Conservation (phyloP, 2,797 vertebrate genomes). For the Lophura swinhoii region DNA sequence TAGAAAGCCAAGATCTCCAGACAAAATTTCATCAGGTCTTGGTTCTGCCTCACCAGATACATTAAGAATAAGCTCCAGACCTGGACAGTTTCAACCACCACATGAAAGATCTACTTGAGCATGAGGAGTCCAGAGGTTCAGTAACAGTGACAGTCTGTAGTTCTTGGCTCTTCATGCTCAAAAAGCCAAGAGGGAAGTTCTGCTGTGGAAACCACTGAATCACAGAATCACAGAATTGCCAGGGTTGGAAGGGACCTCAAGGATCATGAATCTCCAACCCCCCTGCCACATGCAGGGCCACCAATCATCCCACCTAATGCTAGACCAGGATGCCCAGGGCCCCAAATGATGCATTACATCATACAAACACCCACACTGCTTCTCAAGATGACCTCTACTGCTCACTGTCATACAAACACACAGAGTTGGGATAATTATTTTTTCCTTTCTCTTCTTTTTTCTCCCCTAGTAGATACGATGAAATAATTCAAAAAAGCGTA, state of each 20-base stretch:
- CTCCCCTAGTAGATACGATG: not conserved
- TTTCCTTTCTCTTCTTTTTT: too few relatives aligned
- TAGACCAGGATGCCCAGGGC: too few relatives aligned
- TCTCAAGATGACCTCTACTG: not conserved
- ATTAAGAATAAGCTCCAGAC: not conserved
- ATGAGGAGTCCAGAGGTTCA: not conserved
- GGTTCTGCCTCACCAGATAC: not conserved
- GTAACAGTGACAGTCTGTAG: not conserved
- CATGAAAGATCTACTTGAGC: rapidly evolving
- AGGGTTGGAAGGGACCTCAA: too few relatives aligned
- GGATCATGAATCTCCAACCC: too few relatives aligned
- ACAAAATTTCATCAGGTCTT: not conserved
- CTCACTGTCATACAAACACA: not conserved
- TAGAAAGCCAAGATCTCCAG: not conserved
- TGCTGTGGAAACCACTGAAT: not conserved
- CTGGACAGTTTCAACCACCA: not conserved
- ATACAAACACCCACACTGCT: not conserved
- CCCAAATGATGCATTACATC: not conserved
- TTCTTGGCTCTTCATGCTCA: not conserved
- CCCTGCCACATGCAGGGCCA: too few relatives aligned
- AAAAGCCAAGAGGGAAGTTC: not conserved
- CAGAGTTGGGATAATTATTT: not conserved
- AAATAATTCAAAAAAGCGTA: not conserved
- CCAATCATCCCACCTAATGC: too few relatives aligned
- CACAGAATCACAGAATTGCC: not conserved